Percentiles rank a stretch among this genome's conserved stretches.
These are phyloP conservation scores for Drosophila aff. DNA, from an alignment of 1,140 invertebrate genomes.

Conservation along the genomic window DNA sequence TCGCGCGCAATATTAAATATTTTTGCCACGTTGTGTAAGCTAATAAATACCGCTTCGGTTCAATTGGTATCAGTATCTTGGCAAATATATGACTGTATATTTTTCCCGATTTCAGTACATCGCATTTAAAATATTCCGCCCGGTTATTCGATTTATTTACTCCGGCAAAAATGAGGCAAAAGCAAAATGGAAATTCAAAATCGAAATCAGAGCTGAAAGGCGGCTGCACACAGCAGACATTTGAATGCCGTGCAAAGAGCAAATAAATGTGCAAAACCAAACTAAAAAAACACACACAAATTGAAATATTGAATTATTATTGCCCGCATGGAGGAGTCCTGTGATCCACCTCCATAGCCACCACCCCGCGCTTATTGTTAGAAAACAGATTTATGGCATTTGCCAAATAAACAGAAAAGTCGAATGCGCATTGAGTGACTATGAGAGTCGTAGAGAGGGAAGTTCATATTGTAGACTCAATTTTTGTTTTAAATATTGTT, in stretches of 20 bases:
- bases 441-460: constrained; percentile 1
- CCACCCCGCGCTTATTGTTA: constrained; percentile 33
- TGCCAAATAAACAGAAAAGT: constrained; percentile 50
- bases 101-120: constrained; percentile 10
- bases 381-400: constrained; percentile 55
- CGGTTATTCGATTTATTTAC: constrained; percentile 49
- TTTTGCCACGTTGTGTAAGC: constrained; percentile 23
- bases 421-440: constrained; percentile 41
- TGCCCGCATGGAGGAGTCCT: constrained; percentile 32
- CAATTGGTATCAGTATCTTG: constrained; percentile 37
- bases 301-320: constrained; percentile 80
- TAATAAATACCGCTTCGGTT: constrained; percentile 39
- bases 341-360: constrained; percentile 11
- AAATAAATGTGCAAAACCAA: constrained; percentile 43
- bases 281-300: constrained; percentile 53
- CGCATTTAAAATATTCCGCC: constrained; percentile 39
- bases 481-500: constrained; percentile 59
- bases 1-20: neutral
- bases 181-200: constrained; percentile 25
- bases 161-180: constrained; percentile 20
- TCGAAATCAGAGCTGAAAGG: constrained; percentile 43
- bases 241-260: constrained; percentile 44
- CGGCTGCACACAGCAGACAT: constrained; percentile 28
- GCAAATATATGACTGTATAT: constrained; percentile 33
- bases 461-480: constrained; percentile 36